Conservation (phyloP, 2,888 invertebrate genomes). For the Onchidella celtica region DNA sequence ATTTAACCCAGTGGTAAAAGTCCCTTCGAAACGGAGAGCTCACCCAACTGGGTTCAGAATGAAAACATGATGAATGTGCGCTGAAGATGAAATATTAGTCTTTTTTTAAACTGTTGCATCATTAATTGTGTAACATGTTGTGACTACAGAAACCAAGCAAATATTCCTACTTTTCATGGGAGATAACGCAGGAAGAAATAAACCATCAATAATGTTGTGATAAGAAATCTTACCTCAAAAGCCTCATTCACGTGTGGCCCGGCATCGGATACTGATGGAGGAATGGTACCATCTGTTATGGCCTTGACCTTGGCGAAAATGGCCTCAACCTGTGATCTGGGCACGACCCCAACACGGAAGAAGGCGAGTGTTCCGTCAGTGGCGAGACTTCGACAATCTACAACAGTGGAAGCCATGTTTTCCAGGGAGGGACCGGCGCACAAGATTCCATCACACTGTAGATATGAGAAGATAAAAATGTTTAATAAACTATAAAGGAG, state of each 20-base stretch:
- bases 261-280: slow-evolving; percentile 41
- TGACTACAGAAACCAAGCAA: no score
- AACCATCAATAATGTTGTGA: no score
- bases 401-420: slow-evolving; percentile 67
- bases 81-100: no score
- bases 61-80: no score
- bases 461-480: neutral
- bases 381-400: slow-evolving; percentile 61
- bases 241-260: slow-evolving; percentile 39
- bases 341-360: slow-evolving; percentile 66
- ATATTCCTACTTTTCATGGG: no score
- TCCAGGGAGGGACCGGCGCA: slow-evolving; percentile 66
- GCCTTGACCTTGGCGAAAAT: slow-evolving; percentile 59
- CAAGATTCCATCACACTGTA: slow-evolving; percentile 65
- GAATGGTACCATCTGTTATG: slow-evolving; percentile 38
- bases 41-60: no score
- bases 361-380: slow-evolving; percentile 62
- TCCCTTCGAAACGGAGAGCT: no score
- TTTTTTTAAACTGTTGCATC: no score
- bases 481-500: neutral
- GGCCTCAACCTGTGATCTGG: slow-evolving; percentile 61
- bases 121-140: no score
- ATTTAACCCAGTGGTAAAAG: no score
- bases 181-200: no score
- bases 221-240: slow-evolving; percentile 36